Percentiles rank a stretch among this genome's conserved stretches.
phyloP scores from a whole-genome alignment of 2,113 vertebrate genomes.

The Nibea coibor region DNA sequence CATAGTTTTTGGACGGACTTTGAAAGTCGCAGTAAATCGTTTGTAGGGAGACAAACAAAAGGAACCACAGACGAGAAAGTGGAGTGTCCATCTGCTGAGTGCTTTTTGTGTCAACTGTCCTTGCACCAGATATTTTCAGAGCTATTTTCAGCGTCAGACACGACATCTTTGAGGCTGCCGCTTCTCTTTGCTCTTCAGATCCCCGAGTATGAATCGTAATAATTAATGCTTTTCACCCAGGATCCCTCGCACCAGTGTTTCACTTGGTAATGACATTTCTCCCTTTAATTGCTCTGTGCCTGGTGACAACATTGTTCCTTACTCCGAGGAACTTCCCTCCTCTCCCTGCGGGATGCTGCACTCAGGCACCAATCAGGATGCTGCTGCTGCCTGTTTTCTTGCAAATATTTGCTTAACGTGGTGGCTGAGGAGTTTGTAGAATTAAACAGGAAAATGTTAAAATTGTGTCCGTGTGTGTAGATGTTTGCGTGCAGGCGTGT shows the following conservation, averaged over 20 bases:
- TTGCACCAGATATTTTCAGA: not conserved
- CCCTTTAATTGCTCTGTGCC: slow-evolving; percentile 46
- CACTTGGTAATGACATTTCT: slow-evolving; percentile 51
- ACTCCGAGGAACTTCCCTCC: not conserved
- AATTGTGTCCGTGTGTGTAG: not conserved
- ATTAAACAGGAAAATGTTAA: slow-evolving; percentile 1
- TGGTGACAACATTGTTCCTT: slow-evolving; percentile 27
- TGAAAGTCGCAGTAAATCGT: slow-evolving; percentile 25
- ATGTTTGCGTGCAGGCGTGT: not conserved
- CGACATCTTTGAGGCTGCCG: not conserved
- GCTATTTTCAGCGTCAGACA: slow-evolving; percentile 13
- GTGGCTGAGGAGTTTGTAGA: not conserved
- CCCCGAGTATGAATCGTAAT: slow-evolving; percentile 49
- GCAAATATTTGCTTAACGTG: slow-evolving; percentile 24
- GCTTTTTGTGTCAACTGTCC: slow-evolving; percentile 15
- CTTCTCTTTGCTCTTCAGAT: slow-evolving; percentile 47
- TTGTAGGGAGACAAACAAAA: slow-evolving; percentile 21
- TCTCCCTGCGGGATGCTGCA: not conserved
- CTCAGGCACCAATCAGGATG: not conserved
- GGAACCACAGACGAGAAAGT: not conserved
- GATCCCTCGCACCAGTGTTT: slow-evolving; percentile 41
- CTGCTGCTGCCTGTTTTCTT: not conserved
- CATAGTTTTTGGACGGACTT: slow-evolving; percentile 12
- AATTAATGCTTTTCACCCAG: slow-evolving; percentile 54
- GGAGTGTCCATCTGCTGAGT: slow-evolving; percentile 10